Conservation (phyloP, 37 sponge, comb jelly and placozoan species). For the Aphrocallistes beatrix region DNA sequence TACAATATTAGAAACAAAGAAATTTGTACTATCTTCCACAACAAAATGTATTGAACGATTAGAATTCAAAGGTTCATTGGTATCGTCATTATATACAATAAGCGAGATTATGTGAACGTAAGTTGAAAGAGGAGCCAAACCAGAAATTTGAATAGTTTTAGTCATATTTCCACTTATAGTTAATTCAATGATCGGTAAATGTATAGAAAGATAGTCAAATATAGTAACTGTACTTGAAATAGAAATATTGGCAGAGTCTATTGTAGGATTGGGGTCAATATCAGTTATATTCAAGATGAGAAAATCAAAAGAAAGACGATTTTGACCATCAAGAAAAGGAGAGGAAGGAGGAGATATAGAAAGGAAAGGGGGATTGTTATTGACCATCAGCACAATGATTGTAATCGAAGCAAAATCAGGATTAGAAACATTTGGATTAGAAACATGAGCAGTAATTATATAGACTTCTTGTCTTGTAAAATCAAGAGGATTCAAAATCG, state of each 20-base stretch:
- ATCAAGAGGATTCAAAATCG: neutral
- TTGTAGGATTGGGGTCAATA: neutral
- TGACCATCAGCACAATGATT: neutral
- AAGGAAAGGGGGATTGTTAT: conserved; percentile 20
- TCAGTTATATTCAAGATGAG: neutral
- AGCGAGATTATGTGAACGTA: neutral
- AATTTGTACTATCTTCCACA: neutral
- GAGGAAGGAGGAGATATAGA: neutral
- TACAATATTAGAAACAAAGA: neutral
- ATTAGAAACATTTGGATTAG: neutral
- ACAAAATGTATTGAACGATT: neutral
- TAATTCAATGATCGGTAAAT: neutral
- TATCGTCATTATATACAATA: neutral
- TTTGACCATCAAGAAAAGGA: neutral
- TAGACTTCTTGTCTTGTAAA: neutral
- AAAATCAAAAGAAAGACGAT: neutral
- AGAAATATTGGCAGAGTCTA: neutral
- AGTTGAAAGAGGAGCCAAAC: neutral
- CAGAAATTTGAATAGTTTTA: neutral
- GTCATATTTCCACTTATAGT: neutral
- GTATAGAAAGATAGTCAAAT: neutral
- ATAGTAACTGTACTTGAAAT: neutral
- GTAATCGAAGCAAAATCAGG: neutral
- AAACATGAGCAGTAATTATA: neutral
- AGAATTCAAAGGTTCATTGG: neutral